These are phyloP conservation scores for Seriola aureovittata DNA, from an alignment of 2,113 vertebrate species.

Conservation along the genomic window DNA sequence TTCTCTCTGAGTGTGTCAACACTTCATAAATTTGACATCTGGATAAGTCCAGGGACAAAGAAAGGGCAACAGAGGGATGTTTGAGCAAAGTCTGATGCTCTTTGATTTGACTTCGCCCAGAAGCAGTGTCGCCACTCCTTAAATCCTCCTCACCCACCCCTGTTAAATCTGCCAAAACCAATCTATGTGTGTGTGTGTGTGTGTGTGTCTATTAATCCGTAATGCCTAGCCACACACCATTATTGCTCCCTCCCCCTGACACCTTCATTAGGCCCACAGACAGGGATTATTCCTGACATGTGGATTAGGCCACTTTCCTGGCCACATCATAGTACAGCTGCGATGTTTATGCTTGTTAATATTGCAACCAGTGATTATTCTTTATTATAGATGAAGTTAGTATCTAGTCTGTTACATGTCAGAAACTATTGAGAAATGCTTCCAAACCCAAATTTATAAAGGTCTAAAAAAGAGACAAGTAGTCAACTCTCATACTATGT, in stretches of 20 bases:
- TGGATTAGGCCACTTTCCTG: conserved; percentile 38
- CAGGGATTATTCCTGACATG: conserved; percentile 57
- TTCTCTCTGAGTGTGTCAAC: conserved; percentile 55
- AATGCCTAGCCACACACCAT: conserved; percentile 68
- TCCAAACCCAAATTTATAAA: neutral
- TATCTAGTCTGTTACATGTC: neutral
- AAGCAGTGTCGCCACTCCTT: conserved; percentile 42
- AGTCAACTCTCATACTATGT: neutral
- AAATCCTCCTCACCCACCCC: conserved; percentile 48
- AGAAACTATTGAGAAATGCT: neutral
- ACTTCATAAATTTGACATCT: conserved; percentile 63
- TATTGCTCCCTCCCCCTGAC: conserved; percentile 68
- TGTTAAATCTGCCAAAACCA: conserved; percentile 55
- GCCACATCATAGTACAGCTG: neutral
- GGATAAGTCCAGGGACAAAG: conserved; percentile 54
- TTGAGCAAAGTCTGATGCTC: conserved; percentile 47
- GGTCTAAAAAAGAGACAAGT: neutral
- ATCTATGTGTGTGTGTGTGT: conserved; percentile 38
- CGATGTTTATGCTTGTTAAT: neutral
- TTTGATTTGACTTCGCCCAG: conserved; percentile 61
- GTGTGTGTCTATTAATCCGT: conserved; percentile 65
- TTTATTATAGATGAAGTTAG: neutral
- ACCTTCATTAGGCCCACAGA: conserved; percentile 71
- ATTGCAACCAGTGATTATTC: conserved; percentile 10
- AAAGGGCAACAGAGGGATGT: conserved; percentile 20